A percentile compares a stretch with the other conserved stretches of the same genome.
Evolutionary conservation across 2,113 vertebrate species (phyloP).

Genomic region (Bubalus kerabau): DNA sequence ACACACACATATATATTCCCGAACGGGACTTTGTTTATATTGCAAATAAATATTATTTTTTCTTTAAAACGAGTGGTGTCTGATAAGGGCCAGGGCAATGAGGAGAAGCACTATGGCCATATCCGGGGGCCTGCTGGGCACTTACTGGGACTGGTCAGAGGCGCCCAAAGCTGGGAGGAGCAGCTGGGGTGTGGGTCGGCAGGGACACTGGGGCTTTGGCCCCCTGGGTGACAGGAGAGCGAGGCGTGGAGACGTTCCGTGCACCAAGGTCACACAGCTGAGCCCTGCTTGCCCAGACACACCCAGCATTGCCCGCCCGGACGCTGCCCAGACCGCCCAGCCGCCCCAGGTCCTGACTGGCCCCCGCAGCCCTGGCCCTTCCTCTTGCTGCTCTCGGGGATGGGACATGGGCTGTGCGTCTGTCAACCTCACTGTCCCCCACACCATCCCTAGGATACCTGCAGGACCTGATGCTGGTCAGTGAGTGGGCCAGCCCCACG

Average conservation of each 20-base stretch:
- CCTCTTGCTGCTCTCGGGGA: not conserved
- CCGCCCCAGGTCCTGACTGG: not conserved
- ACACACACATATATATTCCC: constrained; percentile 80
- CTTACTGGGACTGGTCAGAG: not conserved
- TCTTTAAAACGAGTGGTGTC: constrained; percentile 85
- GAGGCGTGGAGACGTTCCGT: not conserved
- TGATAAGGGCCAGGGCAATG: not conserved
- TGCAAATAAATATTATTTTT: constrained; percentile 99
- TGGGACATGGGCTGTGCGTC: fast-evolving
- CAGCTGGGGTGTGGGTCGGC: not conserved
- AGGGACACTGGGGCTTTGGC: too few relatives aligned
- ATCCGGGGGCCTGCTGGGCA: not conserved
- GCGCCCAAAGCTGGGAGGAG: not conserved
- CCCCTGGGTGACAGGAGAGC: not conserved
- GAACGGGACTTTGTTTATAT: constrained; percentile 98
- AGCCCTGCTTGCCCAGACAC: not conserved
- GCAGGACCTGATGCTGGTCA: not conserved
- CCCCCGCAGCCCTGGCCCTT: not conserved
- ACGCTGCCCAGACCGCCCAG: fast-evolving
- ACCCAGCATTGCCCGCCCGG: not conserved
- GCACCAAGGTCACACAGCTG: not conserved
- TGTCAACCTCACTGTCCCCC: too few relatives aligned
- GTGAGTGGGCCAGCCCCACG: fast-evolving
- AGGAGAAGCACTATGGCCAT: not conserved
- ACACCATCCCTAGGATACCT: not conserved